These are phyloP conservation scores for Cheilosia vernalis DNA, from an alignment of 2,888 invertebrate species.

Conservation along the genomic window DNA sequence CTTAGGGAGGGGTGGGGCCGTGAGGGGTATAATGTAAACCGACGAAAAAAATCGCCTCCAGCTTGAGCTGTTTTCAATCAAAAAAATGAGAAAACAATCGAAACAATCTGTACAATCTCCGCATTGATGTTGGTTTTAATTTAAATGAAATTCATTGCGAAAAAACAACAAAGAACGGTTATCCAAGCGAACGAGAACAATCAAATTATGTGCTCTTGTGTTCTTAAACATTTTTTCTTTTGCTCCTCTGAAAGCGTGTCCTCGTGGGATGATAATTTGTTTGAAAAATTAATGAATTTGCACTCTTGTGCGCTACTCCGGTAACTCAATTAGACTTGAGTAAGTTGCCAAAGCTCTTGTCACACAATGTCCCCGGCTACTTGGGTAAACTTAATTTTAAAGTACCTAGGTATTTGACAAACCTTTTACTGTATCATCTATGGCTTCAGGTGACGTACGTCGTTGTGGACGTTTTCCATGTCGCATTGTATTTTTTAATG, in stretches of 20 bases:
- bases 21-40: neutral
- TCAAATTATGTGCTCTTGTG: constrained; percentile 34
- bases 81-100: constrained; percentile 24
- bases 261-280: constrained; percentile 40
- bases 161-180: constrained; percentile 24
- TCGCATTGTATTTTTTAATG: neutral
- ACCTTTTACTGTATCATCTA: constrained; percentile 13
- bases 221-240: neutral
- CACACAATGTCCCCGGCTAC: neutral
- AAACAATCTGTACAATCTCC: constrained; percentile 14
- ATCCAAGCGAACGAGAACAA: constrained; percentile 43
- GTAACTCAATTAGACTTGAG: constrained; percentile 49
- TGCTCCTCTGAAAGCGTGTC: neutral
- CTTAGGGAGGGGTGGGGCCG: neutral
- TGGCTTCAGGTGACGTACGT: neutral
- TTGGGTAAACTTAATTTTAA: constrained; percentile 37
- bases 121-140: constrained; percentile 56
- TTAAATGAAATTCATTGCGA: constrained; percentile 46
- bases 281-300: constrained; percentile 51
- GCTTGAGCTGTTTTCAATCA: constrained; percentile 69
- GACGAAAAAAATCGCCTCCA: constrained; percentile 40
- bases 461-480: neutral
- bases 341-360: constrained; percentile 38
- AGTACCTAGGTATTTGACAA: constrained; percentile 32
- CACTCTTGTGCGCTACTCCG: constrained; percentile 10